Evolutionary conservation across 1,140 invertebrate genomes (phyloP), one percentile per base, ranked within the genome.

Genomic region (Drosophila punjabiensis): DNA sequence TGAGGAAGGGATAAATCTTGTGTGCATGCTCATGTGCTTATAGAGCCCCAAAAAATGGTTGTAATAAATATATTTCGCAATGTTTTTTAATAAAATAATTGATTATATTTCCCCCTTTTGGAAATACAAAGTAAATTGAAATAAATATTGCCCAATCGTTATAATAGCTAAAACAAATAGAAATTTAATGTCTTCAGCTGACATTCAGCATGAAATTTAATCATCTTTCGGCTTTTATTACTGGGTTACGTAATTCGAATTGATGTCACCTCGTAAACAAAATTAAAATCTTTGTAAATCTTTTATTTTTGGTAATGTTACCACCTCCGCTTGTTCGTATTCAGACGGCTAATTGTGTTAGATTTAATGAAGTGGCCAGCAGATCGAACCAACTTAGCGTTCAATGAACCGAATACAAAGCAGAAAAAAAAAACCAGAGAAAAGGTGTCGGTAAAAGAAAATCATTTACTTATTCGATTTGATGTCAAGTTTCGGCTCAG

Each of bases 341-440:
- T 66, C 66, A 63, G 63, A 43, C 59, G 50, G 65, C 63, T 78
- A 79, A 74, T 81, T 78, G 74, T 59, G 39, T 52, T 60, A 14
- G 39, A 48, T 64, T 70, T 79, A 76, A 76, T 76, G 65, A 76
- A 78, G 63, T 79, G 41, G 58, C 68, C 43, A 28, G 41, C 56
- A 47, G 60, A 66, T 62, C 56, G 41, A 33, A 41, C 13, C 8
- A 43, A 71, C 50, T 70, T 24, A 18, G n/a, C 66, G 81, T 76
- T 55, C 69, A 80, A 70, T 62, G 77, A 85, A 81, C 68, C 69
- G 50, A 48, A 77, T 41, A 73, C 61, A 71, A 61, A 45, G 47
- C 47, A 53, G 55, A 58, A 28, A 56, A 60, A 59, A 60, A 65
- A 14, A 16, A 18, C 14, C 6, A 30, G 18, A 24, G 10, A 61